phyloP scores from a whole-genome alignment of 1,140 invertebrate genomes.

The Orchesella cincta region DNA sequence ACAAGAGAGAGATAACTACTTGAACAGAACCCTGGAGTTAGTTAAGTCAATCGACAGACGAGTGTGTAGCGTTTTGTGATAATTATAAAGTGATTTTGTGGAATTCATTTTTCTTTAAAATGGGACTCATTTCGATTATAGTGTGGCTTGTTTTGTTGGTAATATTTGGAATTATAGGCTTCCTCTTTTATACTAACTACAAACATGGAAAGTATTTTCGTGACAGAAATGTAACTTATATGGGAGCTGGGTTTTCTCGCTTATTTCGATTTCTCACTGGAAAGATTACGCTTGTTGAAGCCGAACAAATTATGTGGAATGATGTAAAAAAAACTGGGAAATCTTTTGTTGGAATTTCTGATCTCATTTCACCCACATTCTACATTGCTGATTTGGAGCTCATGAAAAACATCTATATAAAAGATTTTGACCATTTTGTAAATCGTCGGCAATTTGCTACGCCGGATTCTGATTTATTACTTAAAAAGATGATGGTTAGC shows the following conservation, averaged over 20 bases:
- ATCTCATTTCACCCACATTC: not conserved
- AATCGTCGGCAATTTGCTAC: conserved; percentile 45
- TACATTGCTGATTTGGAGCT: conserved; percentile 50
- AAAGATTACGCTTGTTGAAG: not conserved
- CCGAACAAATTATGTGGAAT: not conserved
- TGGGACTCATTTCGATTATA: too few relatives aligned
- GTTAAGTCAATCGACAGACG: too few relatives aligned
- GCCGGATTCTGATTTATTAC: not conserved
- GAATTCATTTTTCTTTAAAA: too few relatives aligned
- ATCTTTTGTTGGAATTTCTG: not conserved
- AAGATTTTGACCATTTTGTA: conserved; percentile 54
- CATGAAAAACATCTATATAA: conserved; percentile 51
- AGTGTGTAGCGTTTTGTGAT: too few relatives aligned
- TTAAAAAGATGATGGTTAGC: conserved; percentile 54
- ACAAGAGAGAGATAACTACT: too few relatives aligned
- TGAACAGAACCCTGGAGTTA: too few relatives aligned
- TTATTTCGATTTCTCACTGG: not conserved
- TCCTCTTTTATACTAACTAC: not conserved
- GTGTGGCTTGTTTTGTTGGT: too few relatives aligned
- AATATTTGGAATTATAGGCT: not conserved
- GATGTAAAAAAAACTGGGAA: not conserved
- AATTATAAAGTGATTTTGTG: too few relatives aligned
- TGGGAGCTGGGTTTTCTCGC: not conserved
- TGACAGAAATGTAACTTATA: not conserved
- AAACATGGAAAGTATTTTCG: not conserved